Evolutionary conservation across 2,888 invertebrate genomes (phyloP), one percentile per base, ranked within the genome.

Genomic region (Euproctis similis): DNA sequence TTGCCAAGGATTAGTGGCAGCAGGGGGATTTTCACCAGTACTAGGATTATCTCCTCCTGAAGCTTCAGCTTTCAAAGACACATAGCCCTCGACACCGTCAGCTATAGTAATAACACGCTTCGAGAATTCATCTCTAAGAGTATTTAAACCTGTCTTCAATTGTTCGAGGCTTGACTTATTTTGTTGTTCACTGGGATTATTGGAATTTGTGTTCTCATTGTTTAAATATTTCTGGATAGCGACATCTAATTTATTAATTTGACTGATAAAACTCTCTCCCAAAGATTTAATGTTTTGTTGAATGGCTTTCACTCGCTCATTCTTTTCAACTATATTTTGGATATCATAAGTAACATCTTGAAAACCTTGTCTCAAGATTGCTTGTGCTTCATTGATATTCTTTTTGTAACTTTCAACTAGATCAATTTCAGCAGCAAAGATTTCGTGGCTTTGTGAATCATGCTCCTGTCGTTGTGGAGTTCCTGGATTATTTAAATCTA

Each of bases 401-500:
- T 75, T 56, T 33, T 63, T 72, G 18, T 80, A 58, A 5, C 50
- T 46, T 1, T 54, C 34, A 0, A 65, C 39, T 5, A 61, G 53
- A 25, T 58, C 51, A 24, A 67, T 57, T 7, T 62, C 61, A 5
- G 62, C 56, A 3, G 60, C 47, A 30, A 56, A 65, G 26, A 58
- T 60, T 30, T 67, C 72, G 2, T 78, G 70, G 36, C 71, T 77
- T 45, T 82, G 82, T 0, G 70, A 76, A 33, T 84, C 82, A 37
- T 82, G 82, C 26, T 80, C 66, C 38, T 78, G 80, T 1, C 70
- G 67, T 40, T 82, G 80, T 1, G 81, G 81, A 4, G 53, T 57
- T 6, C 81, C 82, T 2, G 81, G 77, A 37, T 82, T 65, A 2
- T 57, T 55, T 19, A 82, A 41, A 31, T 82, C 80, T 1, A 71